phyloP scores from a whole-genome alignment of 2,797 vertebrate species.

The Centroberyx gerrardi region DNA sequence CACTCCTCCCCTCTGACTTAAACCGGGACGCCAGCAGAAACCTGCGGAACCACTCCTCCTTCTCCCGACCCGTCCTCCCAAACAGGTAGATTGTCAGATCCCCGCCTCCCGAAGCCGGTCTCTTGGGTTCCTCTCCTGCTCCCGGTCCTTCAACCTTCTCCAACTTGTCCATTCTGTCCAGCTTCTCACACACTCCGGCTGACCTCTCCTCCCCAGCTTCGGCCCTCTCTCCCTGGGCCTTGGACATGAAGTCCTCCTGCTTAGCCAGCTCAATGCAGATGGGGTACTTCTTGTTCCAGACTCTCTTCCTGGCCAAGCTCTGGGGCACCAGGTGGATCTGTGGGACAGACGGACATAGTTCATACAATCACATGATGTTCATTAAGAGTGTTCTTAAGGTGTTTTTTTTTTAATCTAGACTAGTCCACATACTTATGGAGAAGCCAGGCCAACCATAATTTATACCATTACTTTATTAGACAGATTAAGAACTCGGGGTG shows the following conservation, averaged over 20 bases:
- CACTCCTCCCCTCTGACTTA: slow-evolving; percentile 86
- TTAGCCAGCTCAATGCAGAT: slow-evolving; percentile 95
- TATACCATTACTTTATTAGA: too few species aligned
- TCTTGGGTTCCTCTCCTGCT: slow-evolving; percentile 70
- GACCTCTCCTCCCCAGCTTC: slow-evolving; percentile 78
- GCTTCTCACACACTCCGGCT: slow-evolving; percentile 69
- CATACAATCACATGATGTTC: neutral
- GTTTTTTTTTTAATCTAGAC: too few species aligned
- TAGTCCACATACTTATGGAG: too few species aligned
- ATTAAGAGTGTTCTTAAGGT: too few species aligned
- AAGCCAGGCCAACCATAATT: too few species aligned
- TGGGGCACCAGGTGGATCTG: slow-evolving; percentile 96
- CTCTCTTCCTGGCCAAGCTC: slow-evolving; percentile 94
- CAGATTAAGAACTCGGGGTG: neutral
- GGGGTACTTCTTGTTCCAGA: slow-evolving; percentile 99
- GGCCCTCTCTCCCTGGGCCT: slow-evolving; percentile 86
- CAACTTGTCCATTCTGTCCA: slow-evolving; percentile 68
- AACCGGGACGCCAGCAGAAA: slow-evolving; percentile 91
- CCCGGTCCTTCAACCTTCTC: slow-evolving; percentile 65
- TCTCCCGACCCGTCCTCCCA: slow-evolving; percentile 96
- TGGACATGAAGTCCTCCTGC: slow-evolving; percentile 98
- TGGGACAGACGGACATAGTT: neutral
- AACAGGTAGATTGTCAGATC: slow-evolving; percentile 95
- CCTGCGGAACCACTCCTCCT: slow-evolving; percentile 97
- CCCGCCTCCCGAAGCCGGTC: slow-evolving; percentile 72